These are phyloP conservation scores for Autographa gamma DNA, from an alignment of 2,888 invertebrate species.

Conservation along the genomic window DNA sequence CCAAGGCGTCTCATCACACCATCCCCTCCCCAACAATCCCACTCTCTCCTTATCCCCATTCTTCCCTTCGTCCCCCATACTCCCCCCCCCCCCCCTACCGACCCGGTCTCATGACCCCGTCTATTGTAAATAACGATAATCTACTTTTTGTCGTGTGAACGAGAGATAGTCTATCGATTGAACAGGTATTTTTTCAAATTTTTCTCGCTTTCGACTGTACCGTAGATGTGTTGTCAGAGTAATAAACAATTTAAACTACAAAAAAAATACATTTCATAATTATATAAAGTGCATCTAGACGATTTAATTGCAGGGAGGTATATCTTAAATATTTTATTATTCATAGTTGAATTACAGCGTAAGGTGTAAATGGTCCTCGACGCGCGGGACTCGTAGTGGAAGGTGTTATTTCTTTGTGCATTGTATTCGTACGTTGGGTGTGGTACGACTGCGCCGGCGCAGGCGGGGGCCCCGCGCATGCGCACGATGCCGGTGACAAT, in stretches of 20 bases:
- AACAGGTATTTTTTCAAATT: conserved; percentile 89
- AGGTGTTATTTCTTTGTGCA: conserved; percentile 67
- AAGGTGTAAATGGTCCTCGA: conserved; percentile 81
- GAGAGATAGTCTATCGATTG: conserved; percentile 87
- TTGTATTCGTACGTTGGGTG: conserved; percentile 60
- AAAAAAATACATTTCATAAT: conserved; percentile 87
- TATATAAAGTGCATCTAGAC: conserved; percentile 86
- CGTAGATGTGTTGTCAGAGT: conserved; percentile 88
- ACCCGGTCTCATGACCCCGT: conserved; percentile 70
- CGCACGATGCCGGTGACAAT: conserved; percentile 72
- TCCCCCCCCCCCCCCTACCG: conserved; percentile 59
- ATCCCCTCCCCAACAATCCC: conserved; percentile 54
- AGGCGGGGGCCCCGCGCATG: conserved; percentile 42
- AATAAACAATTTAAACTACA: conserved; percentile 86
- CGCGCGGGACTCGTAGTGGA: conserved; percentile 78
- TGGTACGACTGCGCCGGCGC: conserved; percentile 45
- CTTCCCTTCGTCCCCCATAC: conserved; percentile 52
- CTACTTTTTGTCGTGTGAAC: conserved; percentile 88
- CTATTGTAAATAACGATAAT: conserved; percentile 88
- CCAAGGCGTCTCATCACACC: conserved; percentile 76
- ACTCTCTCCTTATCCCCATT: conserved; percentile 58
- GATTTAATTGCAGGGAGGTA: conserved; percentile 87
- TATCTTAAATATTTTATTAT: conserved; percentile 87
- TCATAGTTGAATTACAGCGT: conserved; percentile 86
- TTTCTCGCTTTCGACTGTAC: conserved; percentile 89